Evolutionary conservation across 1,140 invertebrate species (phyloP).

Genomic region (Dreissena polymorpha): DNA sequence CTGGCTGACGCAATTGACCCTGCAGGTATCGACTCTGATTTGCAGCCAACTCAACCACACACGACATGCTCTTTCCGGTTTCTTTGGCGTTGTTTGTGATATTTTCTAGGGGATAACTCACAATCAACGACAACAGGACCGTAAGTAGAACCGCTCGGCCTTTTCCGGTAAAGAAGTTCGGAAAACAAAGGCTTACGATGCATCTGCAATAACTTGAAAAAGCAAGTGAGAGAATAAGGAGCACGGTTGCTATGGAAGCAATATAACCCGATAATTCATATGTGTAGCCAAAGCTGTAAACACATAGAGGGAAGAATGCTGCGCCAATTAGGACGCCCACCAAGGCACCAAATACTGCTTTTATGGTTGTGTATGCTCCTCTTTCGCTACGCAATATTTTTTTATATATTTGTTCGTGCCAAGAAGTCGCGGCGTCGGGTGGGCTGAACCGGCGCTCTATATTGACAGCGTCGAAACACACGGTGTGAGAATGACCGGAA

Average conservation of each 20-base stretch:
- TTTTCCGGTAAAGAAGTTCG: slow-evolving; percentile 37
- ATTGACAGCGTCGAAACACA: slow-evolving; percentile 20
- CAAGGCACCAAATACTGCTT: slow-evolving; percentile 27
- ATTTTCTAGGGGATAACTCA: slow-evolving; percentile 21
- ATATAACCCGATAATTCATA: slow-evolving; percentile 19
- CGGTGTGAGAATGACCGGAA: too few relatives aligned
- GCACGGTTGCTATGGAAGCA: neutral
- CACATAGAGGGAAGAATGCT: slow-evolving; percentile 15
- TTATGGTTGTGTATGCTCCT: slow-evolving; percentile 14
- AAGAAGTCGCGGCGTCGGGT: neutral
- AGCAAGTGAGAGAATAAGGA: slow-evolving; percentile 28
- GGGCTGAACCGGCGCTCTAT: slow-evolving; percentile 37
- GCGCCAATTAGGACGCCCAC: slow-evolving; percentile 14
- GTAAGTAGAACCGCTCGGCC: slow-evolving; percentile 30
- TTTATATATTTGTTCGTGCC: slow-evolving; percentile 38
- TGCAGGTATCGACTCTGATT: slow-evolving; percentile 34
- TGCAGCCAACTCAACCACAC: slow-evolving; percentile 38
- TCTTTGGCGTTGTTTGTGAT: slow-evolving; percentile 30
- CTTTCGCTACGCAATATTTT: slow-evolving; percentile 12
- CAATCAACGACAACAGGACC: slow-evolving; percentile 39
- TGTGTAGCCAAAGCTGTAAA: slow-evolving; percentile 33
- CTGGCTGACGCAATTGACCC: neutral
- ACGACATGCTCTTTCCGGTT: slow-evolving; percentile 42
- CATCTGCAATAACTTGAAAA: slow-evolving; percentile 25
- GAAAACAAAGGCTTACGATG: slow-evolving; percentile 29